Percentiles rank a stretch among this genome's conserved stretches.
phyloP scores from a whole-genome alignment of 2,113 vertebrate species.

The Chauna torquata region DNA sequence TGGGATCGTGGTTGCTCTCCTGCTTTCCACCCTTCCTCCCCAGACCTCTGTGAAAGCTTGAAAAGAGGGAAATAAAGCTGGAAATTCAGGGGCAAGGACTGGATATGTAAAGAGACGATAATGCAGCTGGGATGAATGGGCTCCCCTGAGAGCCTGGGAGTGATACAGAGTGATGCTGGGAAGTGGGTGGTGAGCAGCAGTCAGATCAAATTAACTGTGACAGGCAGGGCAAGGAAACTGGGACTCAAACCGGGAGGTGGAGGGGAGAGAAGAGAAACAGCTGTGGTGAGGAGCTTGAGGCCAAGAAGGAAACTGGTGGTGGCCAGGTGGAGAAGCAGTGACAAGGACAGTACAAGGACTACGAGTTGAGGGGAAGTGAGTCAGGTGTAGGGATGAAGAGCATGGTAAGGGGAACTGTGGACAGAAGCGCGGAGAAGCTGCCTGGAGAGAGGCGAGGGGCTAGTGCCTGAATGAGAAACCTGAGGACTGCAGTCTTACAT shows the following conservation, averaged over 20 bases:
- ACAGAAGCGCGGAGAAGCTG: neutral
- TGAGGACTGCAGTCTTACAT: rapidly evolving
- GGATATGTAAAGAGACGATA: neutral
- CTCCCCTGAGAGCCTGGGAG: neutral
- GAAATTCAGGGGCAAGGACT: neutral
- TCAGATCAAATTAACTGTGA: neutral
- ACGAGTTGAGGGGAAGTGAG: neutral
- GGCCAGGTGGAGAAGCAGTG: neutral
- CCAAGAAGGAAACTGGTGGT: neutral
- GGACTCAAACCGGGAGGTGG: neutral
- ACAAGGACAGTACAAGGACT: rapidly evolving
- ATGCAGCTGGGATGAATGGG: rapidly evolving
- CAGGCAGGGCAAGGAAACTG: neutral
- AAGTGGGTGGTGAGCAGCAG: neutral
- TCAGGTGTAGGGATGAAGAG: neutral
- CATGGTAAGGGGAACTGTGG: rapidly evolving
- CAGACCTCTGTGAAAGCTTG: neutral
- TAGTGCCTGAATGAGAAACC: rapidly evolving
- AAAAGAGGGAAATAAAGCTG: neutral
- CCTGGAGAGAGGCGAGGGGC: neutral
- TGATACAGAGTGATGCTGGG: neutral
- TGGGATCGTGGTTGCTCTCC: neutral
- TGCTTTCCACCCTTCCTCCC: neutral
- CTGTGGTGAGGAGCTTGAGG: neutral
- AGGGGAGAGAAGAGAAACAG: neutral